Conservation (phyloP, 2,888 invertebrate species). For the Sesamia inferens region DNA sequence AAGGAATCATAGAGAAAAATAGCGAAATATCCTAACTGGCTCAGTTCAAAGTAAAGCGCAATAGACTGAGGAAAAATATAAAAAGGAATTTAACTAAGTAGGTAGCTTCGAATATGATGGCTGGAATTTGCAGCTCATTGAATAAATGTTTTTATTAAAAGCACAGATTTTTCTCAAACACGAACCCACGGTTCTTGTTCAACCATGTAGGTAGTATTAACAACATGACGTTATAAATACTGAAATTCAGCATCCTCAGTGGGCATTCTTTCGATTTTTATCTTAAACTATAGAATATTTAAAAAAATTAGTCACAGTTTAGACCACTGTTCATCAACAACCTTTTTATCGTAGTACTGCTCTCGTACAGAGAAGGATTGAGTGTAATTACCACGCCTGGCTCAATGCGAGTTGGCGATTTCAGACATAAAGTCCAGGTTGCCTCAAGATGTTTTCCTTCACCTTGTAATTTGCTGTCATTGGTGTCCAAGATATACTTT, state of each 20-base stretch:
- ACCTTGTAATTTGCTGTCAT: too few relatives aligned
- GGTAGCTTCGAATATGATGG: conserved; percentile 30
- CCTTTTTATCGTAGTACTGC: too few relatives aligned
- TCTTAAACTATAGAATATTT: too few relatives aligned
- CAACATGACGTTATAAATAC: not conserved
- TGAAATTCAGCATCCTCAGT: not conserved
- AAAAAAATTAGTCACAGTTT: too few relatives aligned
- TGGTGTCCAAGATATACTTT: too few relatives aligned
- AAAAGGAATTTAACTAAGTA: conserved; percentile 31
- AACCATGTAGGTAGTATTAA: not conserved
- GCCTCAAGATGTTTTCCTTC: too few relatives aligned
- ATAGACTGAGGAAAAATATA: conserved; percentile 22
- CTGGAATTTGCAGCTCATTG: conserved; percentile 42
- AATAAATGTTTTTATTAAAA: conserved; percentile 40
- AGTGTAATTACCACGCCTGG: too few relatives aligned
- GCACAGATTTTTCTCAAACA: not conserved
- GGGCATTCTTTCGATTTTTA: too few relatives aligned
- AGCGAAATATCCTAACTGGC: not conserved
- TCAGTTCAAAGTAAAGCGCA: conserved; percentile 27
- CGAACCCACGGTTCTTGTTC: not conserved
- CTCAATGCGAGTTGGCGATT: too few relatives aligned
- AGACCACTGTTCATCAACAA: too few relatives aligned
- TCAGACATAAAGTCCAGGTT: too few relatives aligned
- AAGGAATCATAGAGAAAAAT: not conserved
- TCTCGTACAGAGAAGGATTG: too few relatives aligned